Base-by-base conservation (phyloP, 1,140 invertebrate genomes). In the Drosophila truncata region DNA sequence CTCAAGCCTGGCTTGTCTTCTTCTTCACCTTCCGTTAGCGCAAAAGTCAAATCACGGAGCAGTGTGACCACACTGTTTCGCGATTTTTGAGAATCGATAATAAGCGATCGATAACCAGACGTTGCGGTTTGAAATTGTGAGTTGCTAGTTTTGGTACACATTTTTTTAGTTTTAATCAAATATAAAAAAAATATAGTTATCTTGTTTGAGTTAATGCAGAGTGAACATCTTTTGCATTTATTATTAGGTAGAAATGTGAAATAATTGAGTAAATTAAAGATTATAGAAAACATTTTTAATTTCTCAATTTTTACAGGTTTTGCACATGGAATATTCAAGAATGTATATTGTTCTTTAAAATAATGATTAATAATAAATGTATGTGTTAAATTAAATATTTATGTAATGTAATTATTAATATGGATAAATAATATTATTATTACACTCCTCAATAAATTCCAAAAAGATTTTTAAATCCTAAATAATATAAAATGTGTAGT, bases 41-140 rank as follows among this genome's bases (percentile, higher is more conserved):
- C 85, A 88, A 88, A 87, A 90, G 62, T 88, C 62, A 90, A 88
- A 88, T 88, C 78, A 55, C 0, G 52, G 58, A 29, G 67, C 35
- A 61, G 54, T 61, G 52, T 55, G 52, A 55, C 52, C 52, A 35
- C 31, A 2, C 47, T 25, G 14, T 23, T 25, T 23, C 1, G 27
- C 27, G 27, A 29, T 11, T 27, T 18, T 5, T 20, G n/a, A 9
- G 7, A 14, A 20, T 31, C 49, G 49, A 52, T 33, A 5, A 13
- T 20, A n/a, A n/a, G 27, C 29, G 29, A 33, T 52, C 50, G 50
- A 33, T 52, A 52, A 10, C 8, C 11, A 16, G 49, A 2, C 50
- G 50, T 52, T 52, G 31, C 13, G 7, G 20, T 52, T 35, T 52
- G 4, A 52, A 52, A 16, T 52, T 31, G n/a, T 2, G 29, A 7